Conservation (phyloP, 2,113 vertebrate species). For the Xiphophorus maculatus region DNA sequence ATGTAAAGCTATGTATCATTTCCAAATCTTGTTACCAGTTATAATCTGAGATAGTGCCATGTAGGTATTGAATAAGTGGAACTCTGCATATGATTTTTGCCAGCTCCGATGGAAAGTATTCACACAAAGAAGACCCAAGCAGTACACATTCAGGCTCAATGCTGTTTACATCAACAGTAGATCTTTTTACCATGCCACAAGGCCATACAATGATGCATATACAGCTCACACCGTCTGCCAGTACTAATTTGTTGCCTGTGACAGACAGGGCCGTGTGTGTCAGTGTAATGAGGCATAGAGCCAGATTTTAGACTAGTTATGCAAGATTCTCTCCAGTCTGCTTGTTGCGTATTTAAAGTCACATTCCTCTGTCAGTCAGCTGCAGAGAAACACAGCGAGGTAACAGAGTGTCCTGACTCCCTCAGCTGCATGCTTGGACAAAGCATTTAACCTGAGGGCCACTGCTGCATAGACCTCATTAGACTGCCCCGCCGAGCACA, state of each 20-base stretch:
- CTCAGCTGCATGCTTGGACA: conserved; percentile 38
- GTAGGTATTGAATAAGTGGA: too few relatives aligned
- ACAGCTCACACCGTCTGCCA: conserved; percentile 2
- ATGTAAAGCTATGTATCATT: too few relatives aligned
- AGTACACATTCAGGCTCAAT: neutral
- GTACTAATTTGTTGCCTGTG: conserved; percentile 39
- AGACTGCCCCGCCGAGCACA: conserved; percentile 45
- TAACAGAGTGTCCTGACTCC: conserved; percentile 35
- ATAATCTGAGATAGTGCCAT: too few relatives aligned
- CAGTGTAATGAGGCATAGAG: conserved; percentile 17
- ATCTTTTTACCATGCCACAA: conserved; percentile 16
- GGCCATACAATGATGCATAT: conserved; percentile 21
- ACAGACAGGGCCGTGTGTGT: neutral
- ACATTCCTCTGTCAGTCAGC: conserved; percentile 43
- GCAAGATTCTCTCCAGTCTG: conserved; percentile 31
- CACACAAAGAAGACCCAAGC: neutral
- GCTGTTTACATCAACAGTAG: neutral
- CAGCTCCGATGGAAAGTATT: too few relatives aligned
- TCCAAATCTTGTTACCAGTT: too few relatives aligned
- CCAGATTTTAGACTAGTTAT: conserved; percentile 41
- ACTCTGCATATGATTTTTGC: too few relatives aligned
- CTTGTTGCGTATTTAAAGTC: conserved; percentile 43
- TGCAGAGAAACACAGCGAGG: conserved; percentile 21
- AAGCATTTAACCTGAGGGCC: conserved; percentile 66
- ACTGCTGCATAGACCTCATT: conserved; percentile 59